phyloP scores from a whole-genome alignment of 2,797 vertebrate species.

The Diglossa cyanea region DNA sequence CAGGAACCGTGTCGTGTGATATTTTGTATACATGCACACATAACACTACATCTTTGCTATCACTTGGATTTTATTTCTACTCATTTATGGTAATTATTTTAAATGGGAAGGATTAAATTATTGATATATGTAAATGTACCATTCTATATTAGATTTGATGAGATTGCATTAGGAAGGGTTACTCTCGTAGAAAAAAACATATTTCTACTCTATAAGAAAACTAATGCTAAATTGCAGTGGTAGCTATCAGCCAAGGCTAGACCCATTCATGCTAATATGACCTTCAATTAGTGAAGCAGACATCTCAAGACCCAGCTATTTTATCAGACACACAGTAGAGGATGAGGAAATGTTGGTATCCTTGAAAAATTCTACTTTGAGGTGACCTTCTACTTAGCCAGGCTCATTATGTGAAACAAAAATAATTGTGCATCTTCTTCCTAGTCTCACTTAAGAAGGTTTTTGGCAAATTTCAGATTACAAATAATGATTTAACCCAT shows the following conservation, averaged over 20 bases:
- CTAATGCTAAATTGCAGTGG: neutral
- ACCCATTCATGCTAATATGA: constrained; percentile 58
- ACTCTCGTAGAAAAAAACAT: neutral
- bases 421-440: constrained; percentile 11
- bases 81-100: neutral
- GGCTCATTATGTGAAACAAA: constrained; percentile 56
- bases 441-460: neutral
- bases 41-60: neutral
- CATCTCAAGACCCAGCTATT: constrained; percentile 17
- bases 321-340: neutral
- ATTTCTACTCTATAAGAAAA: neutral
- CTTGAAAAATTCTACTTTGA: constrained; percentile 44
- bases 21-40: neutral
- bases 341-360: constrained; percentile 8
- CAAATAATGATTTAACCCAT: constrained; percentile 36
- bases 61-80: neutral
- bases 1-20: neutral
- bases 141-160: neutral
- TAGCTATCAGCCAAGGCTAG: constrained; percentile 37
- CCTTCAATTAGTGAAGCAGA: constrained; percentile 61
- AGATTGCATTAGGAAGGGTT: neutral
- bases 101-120: neutral
- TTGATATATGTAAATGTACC: neutral
- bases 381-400: constrained; percentile 49
- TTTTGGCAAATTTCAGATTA: constrained; percentile 16